A percentile compares a stretch with the other conserved stretches of the same genome.
These are phyloP conservation scores for Willowsia nigromaculata DNA, from an alignment of 2,888 invertebrate species.

Conservation along the genomic window DNA sequence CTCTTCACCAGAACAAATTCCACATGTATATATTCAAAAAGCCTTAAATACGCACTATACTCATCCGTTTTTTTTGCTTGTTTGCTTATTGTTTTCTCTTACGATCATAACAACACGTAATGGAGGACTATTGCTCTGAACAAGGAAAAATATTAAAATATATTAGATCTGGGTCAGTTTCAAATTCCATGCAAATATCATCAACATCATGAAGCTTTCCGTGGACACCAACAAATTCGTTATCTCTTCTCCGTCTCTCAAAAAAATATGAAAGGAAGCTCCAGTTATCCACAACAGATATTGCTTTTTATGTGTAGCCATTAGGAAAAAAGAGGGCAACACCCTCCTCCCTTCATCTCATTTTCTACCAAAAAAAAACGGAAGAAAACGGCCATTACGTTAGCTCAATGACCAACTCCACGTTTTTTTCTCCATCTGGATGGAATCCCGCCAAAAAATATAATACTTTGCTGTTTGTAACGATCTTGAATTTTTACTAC, in stretches of 20 bases:
- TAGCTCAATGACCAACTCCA: not conserved
- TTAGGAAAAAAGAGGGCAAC: conserved; percentile 19
- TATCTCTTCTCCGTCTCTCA: not conserved
- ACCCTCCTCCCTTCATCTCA: not conserved
- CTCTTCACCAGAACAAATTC: not conserved
- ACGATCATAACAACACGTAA: not conserved
- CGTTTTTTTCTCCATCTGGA: too few species aligned
- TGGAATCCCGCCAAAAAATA: conserved; percentile 18
- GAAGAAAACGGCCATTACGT: not conserved
- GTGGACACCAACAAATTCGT: not conserved
- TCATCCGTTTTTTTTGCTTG: not conserved
- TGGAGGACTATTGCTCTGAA: not conserved
- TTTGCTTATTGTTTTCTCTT: conserved; percentile 11
- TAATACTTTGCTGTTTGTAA: not conserved
- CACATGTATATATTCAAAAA: not conserved
- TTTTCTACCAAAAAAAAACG: not conserved
- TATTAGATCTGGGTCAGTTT: not conserved
- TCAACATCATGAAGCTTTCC: not conserved
- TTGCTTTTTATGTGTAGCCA: not conserved
- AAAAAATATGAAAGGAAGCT: not conserved
- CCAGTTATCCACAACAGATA: too few species aligned
- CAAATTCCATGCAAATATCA: conserved; percentile 6
- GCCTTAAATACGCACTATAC: not conserved
- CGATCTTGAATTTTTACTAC: not conserved
- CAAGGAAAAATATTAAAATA: not conserved